These are phyloP conservation scores for Drymonia ruficornis DNA, from an alignment of 2,888 invertebrate species.

Conservation along the genomic window DNA sequence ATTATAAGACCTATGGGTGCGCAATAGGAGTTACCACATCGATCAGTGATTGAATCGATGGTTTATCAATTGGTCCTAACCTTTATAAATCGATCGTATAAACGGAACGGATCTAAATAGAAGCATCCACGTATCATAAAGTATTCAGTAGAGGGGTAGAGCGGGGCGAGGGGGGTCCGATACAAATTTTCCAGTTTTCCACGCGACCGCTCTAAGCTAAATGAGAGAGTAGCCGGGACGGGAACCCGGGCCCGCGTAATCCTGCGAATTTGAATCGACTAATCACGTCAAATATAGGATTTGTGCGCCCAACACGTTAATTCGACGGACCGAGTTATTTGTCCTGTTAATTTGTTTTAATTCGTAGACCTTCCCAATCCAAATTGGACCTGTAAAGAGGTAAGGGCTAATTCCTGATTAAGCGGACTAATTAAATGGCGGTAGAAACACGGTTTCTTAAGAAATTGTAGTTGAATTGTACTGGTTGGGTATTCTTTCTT, in stretches of 20 bases:
- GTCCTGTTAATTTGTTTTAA: too few relatives aligned
- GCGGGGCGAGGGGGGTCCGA: conserved; percentile 26
- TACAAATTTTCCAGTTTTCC: conserved; percentile 56
- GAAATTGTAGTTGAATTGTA: too few relatives aligned
- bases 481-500: too few relatives aligned
- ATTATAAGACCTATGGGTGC: too few relatives aligned
- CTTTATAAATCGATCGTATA: background rate
- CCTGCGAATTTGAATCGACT: conserved; percentile 54
- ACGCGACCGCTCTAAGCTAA: conserved; percentile 56
- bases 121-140: background rate
- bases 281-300: conserved; percentile 49
- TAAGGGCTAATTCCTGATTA: too few relatives aligned
- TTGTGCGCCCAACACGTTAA: conserved; percentile 43
- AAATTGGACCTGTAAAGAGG: too few relatives aligned
- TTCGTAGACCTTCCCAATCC: too few relatives aligned
- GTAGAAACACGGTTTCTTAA: too few relatives aligned
- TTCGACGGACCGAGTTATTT: conserved; percentile 12
- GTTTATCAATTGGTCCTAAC: too few relatives aligned
- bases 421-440: too few relatives aligned
- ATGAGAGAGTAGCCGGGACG: conserved; percentile 49
- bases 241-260: conserved; percentile 42
- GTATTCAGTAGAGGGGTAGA: background rate
- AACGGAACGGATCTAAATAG: background rate
- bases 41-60: too few relatives aligned
- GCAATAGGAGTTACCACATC: too few relatives aligned